Base-by-base conservation (phyloP, 1,140 invertebrate genomes). In the Drosophila auraria region DNA sequence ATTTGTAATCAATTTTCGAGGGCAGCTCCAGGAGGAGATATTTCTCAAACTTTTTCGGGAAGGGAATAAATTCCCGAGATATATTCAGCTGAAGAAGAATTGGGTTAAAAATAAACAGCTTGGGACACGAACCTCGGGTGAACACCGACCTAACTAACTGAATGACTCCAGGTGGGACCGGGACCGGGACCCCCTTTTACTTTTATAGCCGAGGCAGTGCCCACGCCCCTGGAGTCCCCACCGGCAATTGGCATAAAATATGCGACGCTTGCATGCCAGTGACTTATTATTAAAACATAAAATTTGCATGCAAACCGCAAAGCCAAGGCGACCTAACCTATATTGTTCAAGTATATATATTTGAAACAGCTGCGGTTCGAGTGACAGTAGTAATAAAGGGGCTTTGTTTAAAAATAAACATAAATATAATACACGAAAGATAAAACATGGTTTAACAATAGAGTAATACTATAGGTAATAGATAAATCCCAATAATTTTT, bases 231-330 rank as follows among this genome's bases (percentile, higher is more conserved):
- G 49, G 20, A 20, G 20, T 44, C 45, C 17, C 20, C 44, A 14
- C 60, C 40, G 53, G 68, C 86, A 79, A 84, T 79, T 82, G 84
- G 84, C 81, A 90, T 89, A 84, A 89, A 90, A 90, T 90, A 90
- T 89, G 78, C 78, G 84, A 53, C 75, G 78, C 86, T 90, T 89
- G 84, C 84, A 89, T 89, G 84, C 82, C 86, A 79, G 60, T 77
- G 82, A 89, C 84, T 89, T 89, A 87, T 89, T 89, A 89, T 89
- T 89, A 89, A 89, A 89, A 84, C 86, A 89, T 89, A 83, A 89
- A 89, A 89, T 89, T 89, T 84, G 84, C 84, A 89, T 90, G 84
- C 86, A 89, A 71, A 81, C 81, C 86, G 53, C 81, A 83, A 54
- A 74, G 74, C 54, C 61, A 72, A 73, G 51, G 57, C 78, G 69